Evolutionary conservation across 2,797 vertebrate species (phyloP), one percentile per base, ranked within the genome.

Genomic region (Coilia nasus): DNA sequence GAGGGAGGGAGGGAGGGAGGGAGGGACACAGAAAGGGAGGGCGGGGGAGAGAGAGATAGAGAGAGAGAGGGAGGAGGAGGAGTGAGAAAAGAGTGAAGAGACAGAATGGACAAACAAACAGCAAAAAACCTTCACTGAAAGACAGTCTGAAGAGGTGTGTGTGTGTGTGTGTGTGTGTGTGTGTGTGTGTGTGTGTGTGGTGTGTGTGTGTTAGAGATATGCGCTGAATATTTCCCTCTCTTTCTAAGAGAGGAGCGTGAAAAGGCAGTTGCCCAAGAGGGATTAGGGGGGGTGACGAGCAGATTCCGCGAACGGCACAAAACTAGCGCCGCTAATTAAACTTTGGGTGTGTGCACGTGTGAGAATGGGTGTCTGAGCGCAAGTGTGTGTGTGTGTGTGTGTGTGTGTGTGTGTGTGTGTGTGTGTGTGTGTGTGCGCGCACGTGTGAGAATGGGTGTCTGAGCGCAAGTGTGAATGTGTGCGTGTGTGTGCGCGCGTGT

Each of bases 51-150:
- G 2, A 10, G 14, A 35, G 14, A 12, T 2, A 7, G 50, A 54
- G 2, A 10, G 9, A 9, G 7, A 54, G 35, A 5, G 5, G 2
- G 35, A 2, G 35, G 35, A 62, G 9, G 59, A 23, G 21, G 60
- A 67, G 25, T 9, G 62, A 67, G 62, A 64, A 64, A 67, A 17
- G 67, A 17, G 28, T 19, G 31, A 75, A 35, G 28, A 17, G 67
- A 75, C 67, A 41, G 67, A 54, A 54, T 54, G 50, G 44, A 59
- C 44, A 81, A 60, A 84, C 64, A 86, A 82, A 82, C n/a, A 50
- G 56, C 31, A 59, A 78, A 87, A 46, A 56, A 50, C 81, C 71
- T 31, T 21, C 75, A 41, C 4, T 31, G 7, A 67, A 67, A 67
- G 28, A 28, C 11, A 67, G 23, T 31, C 6, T 12, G 19, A 75